Base-by-base conservation (phyloP, 2,797 vertebrate genomes). In the Heliangelus exortis region DNA sequence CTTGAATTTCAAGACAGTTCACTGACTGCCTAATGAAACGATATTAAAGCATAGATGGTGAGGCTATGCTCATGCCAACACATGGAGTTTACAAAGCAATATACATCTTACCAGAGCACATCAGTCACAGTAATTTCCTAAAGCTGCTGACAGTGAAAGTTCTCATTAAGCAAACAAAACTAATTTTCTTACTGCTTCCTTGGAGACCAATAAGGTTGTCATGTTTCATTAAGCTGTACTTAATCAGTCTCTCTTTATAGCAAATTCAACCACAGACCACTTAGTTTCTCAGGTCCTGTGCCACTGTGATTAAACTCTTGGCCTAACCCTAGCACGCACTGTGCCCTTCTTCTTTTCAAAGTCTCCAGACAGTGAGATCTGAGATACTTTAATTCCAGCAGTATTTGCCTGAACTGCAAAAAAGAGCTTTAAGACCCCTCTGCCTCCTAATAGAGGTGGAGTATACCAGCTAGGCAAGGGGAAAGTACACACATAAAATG, bases 401-500 rank as follows among this genome's bases (percentile, higher is more conserved):
- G 78, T 47, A 36, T 61, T 87, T 87, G 74, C 71, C 75, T 25
- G 25, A 90, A 76, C 47, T 88, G 71, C n/a, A 50, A 11, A 78
- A 11, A 78, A 81, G 85, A 76, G 48, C 63, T 87, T 36, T 51
- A 63, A 58, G 90, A 63, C 12, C 33, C 73, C 76, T 76, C 48
- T 18, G 67, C 77, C 48, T 88, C 63, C 53, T 67, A 76, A 67
- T 82, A 82, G 84, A 67, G 63, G 36, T 31, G 57, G 48, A 67
- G 77, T 20, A 9, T 69, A 74, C 73, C 74, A 90, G 82, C 58
- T 16, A 67, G 74, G 61, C 63, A 66, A 91, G 72, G 91, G 80
- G 87, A 96, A 95, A 95, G 91, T 90, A 94, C 57, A 84, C 87
- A 74, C 76, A 23, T 8, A 87, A 90, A 96, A 87, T 41, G 73